phyloP scores from a whole-genome alignment of 2,113 vertebrate genomes.

The Heteronetta atricapilla region DNA sequence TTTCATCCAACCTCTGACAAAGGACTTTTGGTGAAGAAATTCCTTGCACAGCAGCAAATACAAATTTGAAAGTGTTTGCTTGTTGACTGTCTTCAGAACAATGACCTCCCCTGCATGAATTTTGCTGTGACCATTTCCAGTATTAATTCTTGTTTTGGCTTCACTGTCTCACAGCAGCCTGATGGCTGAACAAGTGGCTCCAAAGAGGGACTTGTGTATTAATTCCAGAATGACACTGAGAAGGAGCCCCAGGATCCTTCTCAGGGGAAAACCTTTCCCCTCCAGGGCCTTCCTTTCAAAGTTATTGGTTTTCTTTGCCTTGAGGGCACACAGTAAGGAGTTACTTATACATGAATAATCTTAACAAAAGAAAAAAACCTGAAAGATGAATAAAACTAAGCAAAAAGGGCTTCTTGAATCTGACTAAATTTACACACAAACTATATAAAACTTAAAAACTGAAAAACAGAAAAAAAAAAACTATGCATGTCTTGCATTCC shows the following conservation, averaged over 20 bases:
- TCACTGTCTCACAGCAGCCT: background rate
- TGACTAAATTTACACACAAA: background rate
- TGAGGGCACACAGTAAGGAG: background rate
- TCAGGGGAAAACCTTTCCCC: background rate
- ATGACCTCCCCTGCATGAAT: background rate
- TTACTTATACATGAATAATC: background rate
- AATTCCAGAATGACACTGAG: background rate
- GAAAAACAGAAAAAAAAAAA: accelerated
- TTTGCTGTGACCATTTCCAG: background rate
- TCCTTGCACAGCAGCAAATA: slow-evolving; percentile 52
- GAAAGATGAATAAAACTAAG: background rate
- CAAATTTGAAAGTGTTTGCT: slow-evolving; percentile 32
- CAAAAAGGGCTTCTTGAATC: background rate
- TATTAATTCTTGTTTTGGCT: background rate
- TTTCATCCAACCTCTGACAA: background rate
- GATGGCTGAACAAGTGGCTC: background rate
- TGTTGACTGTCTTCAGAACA: background rate
- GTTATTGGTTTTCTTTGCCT: background rate
- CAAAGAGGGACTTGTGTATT: background rate
- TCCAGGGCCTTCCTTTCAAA: background rate
- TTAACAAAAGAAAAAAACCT: background rate
- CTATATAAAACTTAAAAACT: background rate
- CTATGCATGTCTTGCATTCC: background rate
- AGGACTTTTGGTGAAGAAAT: slow-evolving; percentile 47
- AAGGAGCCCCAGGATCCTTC: background rate